phyloP scores from a whole-genome alignment of 2,113 vertebrate species.

The Actinemys pallida region DNA sequence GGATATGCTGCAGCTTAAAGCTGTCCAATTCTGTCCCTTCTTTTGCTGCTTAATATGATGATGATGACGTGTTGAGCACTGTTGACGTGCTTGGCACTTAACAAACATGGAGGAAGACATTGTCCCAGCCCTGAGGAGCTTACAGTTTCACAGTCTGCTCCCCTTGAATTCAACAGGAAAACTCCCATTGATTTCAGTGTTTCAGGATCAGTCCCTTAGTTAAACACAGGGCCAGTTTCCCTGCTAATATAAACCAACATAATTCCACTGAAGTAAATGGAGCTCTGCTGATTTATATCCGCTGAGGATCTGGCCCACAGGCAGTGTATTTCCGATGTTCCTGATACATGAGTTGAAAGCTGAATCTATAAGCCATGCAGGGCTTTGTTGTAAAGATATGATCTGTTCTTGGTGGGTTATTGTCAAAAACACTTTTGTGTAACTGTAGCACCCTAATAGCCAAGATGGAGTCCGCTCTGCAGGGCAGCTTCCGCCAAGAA shows the following conservation, averaged over 20 bases:
- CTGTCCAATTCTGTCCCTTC: fast-evolving
- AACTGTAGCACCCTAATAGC: neutral
- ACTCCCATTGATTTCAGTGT: neutral
- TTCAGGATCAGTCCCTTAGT: neutral
- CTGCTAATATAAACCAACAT: neutral
- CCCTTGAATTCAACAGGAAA: neutral
- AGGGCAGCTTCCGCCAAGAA: neutral
- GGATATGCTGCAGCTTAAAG: neutral
- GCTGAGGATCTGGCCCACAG: neutral
- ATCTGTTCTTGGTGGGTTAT: fast-evolving
- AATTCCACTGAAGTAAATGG: neutral
- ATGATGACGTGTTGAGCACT: neutral
- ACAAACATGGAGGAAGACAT: fast-evolving
- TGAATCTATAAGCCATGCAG: neutral
- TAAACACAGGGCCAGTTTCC: conserved; percentile 33
- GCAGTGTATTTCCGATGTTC: neutral
- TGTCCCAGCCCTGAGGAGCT: neutral
- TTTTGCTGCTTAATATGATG: neutral
- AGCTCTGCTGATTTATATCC: neutral
- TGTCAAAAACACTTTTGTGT: neutral
- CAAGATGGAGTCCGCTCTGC: neutral
- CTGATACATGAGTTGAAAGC: neutral
- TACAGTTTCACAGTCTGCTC: neutral
- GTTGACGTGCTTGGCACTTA: neutral
- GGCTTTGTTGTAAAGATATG: neutral